Conservation (phyloP, 2,113 vertebrate species). For the Bothrops jararaca region DNA sequence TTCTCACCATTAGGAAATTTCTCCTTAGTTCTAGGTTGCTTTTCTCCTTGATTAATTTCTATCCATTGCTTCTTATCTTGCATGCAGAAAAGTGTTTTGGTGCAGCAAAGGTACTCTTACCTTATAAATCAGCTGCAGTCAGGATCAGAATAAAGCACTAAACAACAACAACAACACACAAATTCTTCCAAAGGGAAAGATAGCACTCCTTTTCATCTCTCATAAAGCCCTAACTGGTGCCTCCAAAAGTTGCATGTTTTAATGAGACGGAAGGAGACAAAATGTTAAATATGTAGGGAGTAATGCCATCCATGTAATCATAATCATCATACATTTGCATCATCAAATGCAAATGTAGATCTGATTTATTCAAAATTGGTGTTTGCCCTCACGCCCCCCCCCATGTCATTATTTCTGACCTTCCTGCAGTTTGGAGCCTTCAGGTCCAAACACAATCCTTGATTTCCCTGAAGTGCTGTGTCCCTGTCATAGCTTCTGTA, state of each 20-base stretch:
- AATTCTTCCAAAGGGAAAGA: too few species aligned
- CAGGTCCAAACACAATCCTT: background rate
- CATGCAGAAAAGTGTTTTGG: background rate
- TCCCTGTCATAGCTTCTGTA: background rate
- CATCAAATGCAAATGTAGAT: background rate
- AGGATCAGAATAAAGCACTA: background rate
- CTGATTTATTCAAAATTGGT: background rate
- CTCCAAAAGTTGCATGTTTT: background rate
- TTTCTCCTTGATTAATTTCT: too few species aligned
- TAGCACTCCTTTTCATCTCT: background rate
- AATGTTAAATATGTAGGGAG: background rate
- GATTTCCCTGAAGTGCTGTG: background rate
- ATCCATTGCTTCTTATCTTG: too few species aligned
- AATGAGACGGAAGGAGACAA: background rate
- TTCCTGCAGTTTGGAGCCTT: background rate
- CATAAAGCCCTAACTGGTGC: background rate
- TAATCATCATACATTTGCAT: background rate
- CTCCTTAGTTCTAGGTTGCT: too few species aligned
- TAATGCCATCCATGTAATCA: background rate
- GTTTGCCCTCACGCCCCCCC: background rate
- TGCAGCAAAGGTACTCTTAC: background rate
- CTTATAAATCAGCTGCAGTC: background rate
- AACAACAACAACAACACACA: too few species aligned
- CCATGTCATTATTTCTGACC: background rate
- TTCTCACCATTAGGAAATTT: too few species aligned